Evolutionary conservation across 2,888 invertebrate species (phyloP).

Genomic region (Cheilosia vernalis): DNA sequence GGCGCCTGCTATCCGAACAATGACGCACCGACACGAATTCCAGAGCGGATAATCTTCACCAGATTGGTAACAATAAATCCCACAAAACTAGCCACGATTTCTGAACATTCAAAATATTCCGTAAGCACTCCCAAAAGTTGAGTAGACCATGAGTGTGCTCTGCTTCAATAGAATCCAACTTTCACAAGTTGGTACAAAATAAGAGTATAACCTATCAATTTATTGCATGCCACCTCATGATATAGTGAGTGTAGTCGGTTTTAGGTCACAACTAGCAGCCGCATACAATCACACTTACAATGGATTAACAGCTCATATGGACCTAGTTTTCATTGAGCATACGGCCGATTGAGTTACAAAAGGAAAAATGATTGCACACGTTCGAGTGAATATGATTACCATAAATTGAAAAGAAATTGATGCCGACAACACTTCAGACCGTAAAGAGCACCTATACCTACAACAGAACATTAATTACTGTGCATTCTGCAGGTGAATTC

Average conservation of each 20-base stretch:
- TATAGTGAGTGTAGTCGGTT: constrained; percentile 1
- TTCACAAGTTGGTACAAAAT: too few species aligned
- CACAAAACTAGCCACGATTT: too few species aligned
- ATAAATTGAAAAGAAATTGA: constrained; percentile 50
- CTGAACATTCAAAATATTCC: too few species aligned
- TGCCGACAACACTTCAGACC: constrained; percentile 31
- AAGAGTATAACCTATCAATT: background rate
- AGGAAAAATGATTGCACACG: constrained; percentile 14
- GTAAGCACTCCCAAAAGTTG: too few species aligned
- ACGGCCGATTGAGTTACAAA: constrained; percentile 15
- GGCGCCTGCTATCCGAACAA: too few species aligned
- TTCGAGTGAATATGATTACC: constrained; percentile 37
- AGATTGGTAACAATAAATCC: too few species aligned
- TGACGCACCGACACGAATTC: too few species aligned
- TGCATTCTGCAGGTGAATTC: constrained; percentile 47
- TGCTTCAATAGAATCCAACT: too few species aligned
- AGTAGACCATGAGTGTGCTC: too few species aligned
- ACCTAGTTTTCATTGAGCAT: constrained; percentile 21
- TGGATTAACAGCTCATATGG: constrained; percentile 26
- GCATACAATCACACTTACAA: constrained; percentile 6
- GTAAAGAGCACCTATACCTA: background rate
- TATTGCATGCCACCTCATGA: constrained; percentile 2
- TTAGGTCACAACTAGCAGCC: constrained; percentile 26
- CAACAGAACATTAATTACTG: constrained; percentile 33
- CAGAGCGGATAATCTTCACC: too few species aligned